Conservation (phyloP, 2,888 invertebrate genomes). For the Xestobium rufovillosum region DNA sequence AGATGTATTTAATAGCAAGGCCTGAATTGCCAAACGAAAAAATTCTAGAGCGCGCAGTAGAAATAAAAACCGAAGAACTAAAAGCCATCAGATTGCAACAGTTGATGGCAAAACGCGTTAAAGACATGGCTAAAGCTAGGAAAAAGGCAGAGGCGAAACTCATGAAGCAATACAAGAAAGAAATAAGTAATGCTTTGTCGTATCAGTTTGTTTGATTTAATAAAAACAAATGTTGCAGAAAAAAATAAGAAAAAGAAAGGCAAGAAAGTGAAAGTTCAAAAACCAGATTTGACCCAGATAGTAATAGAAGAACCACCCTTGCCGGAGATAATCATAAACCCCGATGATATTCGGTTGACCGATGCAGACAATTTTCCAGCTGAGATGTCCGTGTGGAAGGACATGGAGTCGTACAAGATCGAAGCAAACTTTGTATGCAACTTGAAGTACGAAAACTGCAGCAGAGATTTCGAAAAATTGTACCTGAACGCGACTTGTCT, state of each 20-base stretch:
- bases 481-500: not conserved
- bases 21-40: not conserved
- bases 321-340: not conserved
- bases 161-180: conserved; percentile 1
- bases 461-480: not conserved
- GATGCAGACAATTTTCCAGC: not conserved
- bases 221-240: not conserved
- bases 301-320: too few species aligned
- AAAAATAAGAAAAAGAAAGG: too few species aligned
- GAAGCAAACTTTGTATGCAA: not conserved
- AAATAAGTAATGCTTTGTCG: not conserved
- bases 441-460: not conserved
- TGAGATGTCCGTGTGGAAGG: conserved; percentile 1
- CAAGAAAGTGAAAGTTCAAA: too few species aligned
- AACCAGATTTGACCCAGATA: too few species aligned
- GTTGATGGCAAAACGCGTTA: not conserved
- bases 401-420: not conserved
- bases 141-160: not conserved
- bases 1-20: not conserved
- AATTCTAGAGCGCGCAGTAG: not conserved
- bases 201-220: not conserved
- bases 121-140: not conserved
- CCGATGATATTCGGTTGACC: not conserved
- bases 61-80: not conserved
- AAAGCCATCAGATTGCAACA: not conserved